phyloP scores from a whole-genome alignment of 2,113 vertebrate genomes.

The Acrocephalus kingi region DNA sequence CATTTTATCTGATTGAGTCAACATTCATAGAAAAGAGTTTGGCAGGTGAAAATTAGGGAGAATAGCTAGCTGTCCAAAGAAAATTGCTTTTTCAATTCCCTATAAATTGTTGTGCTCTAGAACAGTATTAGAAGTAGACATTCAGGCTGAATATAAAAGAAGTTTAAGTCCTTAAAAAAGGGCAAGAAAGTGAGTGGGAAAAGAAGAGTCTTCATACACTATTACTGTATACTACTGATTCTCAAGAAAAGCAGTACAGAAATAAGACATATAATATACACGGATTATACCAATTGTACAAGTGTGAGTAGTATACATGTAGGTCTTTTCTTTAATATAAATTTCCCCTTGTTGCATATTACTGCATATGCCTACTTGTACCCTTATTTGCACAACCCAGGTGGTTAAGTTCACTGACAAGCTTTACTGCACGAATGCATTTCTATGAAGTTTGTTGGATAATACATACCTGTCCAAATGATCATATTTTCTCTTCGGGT shows the following conservation, averaged over 20 bases:
- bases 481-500: not conserved
- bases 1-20: conserved; percentile 57
- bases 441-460: not conserved
- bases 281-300: not conserved
- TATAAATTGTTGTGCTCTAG: conserved; percentile 59
- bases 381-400: not conserved
- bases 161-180: not conserved
- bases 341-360: not conserved
- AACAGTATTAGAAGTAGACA: conserved; percentile 31
- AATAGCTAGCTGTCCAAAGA: conserved; percentile 58
- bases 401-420: not conserved
- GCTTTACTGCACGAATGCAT: not conserved
- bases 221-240: not conserved
- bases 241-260: not conserved
- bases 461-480: not conserved
- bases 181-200: not conserved
- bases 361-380: not conserved
- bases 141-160: conserved; percentile 42
- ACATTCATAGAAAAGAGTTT: conserved; percentile 52
- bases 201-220: not conserved
- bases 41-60: conserved; percentile 66
- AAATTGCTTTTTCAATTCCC: conserved; percentile 68
- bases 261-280: not conserved
- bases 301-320: not conserved
- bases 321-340: not conserved